Percentiles rank a stretch among this genome's conserved stretches.
phyloP scores from a whole-genome alignment of 2,797 vertebrate species.

The Ispidina lecontei region DNA sequence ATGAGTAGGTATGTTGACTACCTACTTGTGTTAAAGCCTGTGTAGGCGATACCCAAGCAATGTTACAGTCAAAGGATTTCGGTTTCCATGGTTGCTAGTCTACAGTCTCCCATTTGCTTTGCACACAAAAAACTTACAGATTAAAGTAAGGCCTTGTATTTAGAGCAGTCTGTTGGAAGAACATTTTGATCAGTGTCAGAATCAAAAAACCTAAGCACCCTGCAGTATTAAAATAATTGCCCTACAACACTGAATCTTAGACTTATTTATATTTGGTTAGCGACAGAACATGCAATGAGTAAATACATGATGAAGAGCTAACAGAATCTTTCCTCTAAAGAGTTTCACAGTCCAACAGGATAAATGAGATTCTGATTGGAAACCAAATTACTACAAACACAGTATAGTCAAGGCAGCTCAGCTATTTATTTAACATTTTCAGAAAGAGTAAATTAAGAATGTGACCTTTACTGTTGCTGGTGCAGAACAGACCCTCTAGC shows the following conservation, averaged over 20 bases:
- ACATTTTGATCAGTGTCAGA: neutral
- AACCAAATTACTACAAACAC: neutral
- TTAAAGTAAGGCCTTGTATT: neutral
- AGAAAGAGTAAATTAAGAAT: neutral
- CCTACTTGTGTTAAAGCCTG: neutral
- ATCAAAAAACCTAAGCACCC: neutral
- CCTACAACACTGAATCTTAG: neutral
- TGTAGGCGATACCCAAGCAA: neutral
- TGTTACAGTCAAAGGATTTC: neutral
- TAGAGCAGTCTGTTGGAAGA: neutral
- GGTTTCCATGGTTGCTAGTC: neutral
- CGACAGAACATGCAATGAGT: neutral
- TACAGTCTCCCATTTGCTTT: neutral
- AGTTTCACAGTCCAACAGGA: neutral
- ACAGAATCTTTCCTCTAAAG: neutral
- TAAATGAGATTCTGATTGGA: neutral
- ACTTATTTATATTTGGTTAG: neutral
- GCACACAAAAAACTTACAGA: neutral
- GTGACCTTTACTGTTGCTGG: constrained; percentile 1
- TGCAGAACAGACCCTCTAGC: neutral
- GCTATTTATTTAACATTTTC: constrained; percentile 48
- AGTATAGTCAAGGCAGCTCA: neutral
- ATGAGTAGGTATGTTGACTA: neutral
- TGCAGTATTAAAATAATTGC: neutral
- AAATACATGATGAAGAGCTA: neutral